A percentile compares a stretch with the other conserved stretches of the same genome.
phyloP scores from a whole-genome alignment of 1,140 invertebrate species.

The Callitettix versicolor region DNA sequence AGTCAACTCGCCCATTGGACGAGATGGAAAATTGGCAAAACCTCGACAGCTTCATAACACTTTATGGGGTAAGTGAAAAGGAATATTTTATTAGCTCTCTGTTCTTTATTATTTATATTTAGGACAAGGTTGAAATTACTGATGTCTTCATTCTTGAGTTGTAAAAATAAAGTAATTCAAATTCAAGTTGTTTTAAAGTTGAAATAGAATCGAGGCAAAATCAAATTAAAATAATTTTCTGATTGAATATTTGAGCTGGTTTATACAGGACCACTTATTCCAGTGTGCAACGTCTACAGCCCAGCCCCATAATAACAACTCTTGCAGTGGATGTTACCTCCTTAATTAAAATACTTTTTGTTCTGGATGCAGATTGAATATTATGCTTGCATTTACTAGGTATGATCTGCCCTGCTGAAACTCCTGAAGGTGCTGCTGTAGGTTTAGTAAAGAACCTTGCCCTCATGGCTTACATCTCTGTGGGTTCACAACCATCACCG shows the following conservation, averaged over 20 bases:
- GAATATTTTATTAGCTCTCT: too few species aligned
- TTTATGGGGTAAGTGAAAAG: conserved; percentile 65
- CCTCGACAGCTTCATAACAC: conserved; percentile 97
- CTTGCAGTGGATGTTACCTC: too few species aligned
- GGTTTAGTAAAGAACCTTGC: conserved; percentile 95
- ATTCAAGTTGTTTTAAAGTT: too few species aligned
- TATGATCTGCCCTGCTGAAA: conserved; percentile 98
- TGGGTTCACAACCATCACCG: conserved; percentile 94
- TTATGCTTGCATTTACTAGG: conserved; percentile 31
- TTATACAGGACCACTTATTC: too few species aligned
- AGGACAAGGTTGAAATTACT: background rate
- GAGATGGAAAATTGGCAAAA: conserved; percentile 96
- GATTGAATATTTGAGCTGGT: too few species aligned
- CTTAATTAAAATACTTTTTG: too few species aligned
- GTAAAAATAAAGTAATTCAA: background rate
- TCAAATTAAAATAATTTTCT: too few species aligned
- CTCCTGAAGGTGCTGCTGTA: conserved; percentile 89
- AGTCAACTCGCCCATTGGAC: conserved; percentile 95
- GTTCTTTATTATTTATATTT: background rate
- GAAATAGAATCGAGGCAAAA: too few species aligned
- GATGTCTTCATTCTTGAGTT: background rate
- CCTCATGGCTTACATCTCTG: conserved; percentile 98
- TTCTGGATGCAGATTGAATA: too few species aligned
- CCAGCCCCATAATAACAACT: too few species aligned
- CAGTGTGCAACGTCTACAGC: too few species aligned